Conservation (phyloP, 2,797 vertebrate genomes). For the Pangasius macronema region DNA sequence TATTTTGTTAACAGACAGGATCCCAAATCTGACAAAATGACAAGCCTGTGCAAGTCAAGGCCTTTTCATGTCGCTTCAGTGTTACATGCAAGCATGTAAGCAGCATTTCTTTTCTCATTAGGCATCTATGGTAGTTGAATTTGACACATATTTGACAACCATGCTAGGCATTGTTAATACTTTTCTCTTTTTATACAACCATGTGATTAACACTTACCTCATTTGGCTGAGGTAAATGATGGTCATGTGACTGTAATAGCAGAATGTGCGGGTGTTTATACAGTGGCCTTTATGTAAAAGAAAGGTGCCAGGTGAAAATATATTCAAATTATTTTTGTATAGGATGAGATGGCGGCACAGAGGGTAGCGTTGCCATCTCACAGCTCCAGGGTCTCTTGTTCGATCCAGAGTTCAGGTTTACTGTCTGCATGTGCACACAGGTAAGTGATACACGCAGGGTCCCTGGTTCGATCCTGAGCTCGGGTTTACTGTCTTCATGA, state of each 20-base stretch:
- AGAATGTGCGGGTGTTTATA: background rate
- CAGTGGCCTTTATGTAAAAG: background rate
- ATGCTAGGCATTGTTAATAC: background rate
- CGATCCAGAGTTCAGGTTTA: background rate
- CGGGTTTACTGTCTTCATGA: too few species aligned
- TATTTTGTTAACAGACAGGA: background rate
- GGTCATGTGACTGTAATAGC: background rate
- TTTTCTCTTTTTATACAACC: too few species aligned
- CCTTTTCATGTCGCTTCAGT: background rate
- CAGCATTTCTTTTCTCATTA: background rate
- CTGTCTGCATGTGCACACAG: too few species aligned
- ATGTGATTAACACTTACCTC: background rate
- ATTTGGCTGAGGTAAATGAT: background rate
- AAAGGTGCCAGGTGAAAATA: constrained; percentile 1
- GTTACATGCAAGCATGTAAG: background rate
- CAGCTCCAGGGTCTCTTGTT: background rate
- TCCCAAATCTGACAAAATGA: background rate
- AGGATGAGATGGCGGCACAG: background rate
- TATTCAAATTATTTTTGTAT: background rate
- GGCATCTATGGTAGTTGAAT: background rate
- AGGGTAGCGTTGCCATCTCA: background rate
- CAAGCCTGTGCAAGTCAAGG: background rate
- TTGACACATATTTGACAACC: background rate
- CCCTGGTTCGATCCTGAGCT: too few species aligned
- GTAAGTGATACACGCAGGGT: too few species aligned